Evolutionary conservation across 2,113 vertebrate species (phyloP), one percentile per base, ranked within the genome.

Genomic region (Romanogobio albipinnatus): DNA sequence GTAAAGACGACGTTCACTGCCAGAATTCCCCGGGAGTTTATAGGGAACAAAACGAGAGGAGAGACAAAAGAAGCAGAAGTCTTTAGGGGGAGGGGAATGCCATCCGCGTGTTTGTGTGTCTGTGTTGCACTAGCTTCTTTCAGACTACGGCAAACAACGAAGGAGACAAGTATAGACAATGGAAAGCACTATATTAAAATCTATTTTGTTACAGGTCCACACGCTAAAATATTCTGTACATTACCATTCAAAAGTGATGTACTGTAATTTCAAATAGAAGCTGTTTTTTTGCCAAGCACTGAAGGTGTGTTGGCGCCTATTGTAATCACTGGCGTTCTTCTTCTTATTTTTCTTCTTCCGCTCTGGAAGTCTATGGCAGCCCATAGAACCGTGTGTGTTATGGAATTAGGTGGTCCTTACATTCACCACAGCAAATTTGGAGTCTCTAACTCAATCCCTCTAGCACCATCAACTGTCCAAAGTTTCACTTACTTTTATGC

Each of bases 1-100:
- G 84, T 87, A 85, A 88, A 84, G 85, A 47, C 51, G 43, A 51
- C 8, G 61, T 61, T 33, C 10, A 11, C 64, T 87, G 86, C 86
- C 84, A 86, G 70, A 81, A 80, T 90, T 87, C 83, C 87, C 82
- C 70, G 71, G 82, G 86, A 90, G 82, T 90, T 81, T 85, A 59
- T 58, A 68, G 75, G 61, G 68, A 71, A 56, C 24, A 73, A 74
- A 58, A 70, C n/a, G 36, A 82, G 68, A 87, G 61, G 47, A 82
- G 81, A 84, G 79, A 70, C 68, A 81, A 73, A 24, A 66, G 45
- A 62, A 49, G 26, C 15, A 22, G 53, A 22, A 56, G 53, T 22
- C 39, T 24, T 62, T 68, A 47, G 61, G 39, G 36, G 76, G 62
- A 84, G 64, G 82, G 77, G 73, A 77, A 86, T 71, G 83, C 73